Base-by-base conservation (phyloP, 2,797 vertebrate species). In the Labeo calbasu region DNA sequence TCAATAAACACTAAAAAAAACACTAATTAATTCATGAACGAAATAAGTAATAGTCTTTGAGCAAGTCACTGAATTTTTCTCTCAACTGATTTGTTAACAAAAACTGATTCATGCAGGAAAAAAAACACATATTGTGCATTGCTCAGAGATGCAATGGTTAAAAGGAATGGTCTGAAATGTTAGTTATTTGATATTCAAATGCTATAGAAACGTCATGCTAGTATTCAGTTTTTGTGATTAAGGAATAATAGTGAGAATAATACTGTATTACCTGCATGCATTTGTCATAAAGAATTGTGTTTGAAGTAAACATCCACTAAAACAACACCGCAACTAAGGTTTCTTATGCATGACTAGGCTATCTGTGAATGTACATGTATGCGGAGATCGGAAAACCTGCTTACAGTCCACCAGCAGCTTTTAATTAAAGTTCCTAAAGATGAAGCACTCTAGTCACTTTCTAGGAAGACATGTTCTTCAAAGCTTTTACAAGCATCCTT, bases 331-430 rank as follows among this genome's bases (percentile, higher is more conserved):
- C 19, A n/a, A 21, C 19, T 55, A 55, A 63, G 12, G n/a, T 63
- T 25, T 21, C 13, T 36, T 68, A 51, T 0, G 12, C 43, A 8
- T 23, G 13, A 23, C 12, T 25, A 25, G 43, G 46, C 23, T 12
- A 57, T 53, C 2, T 57, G 14, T 55, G 11, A 14, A 68, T 32
- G 3, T 70, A 19, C 43, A 55, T n/a, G 6, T 71, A 11, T 21
- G 51, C 19, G 40, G 15, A 82, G 86, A 89, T 89, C 77, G 84
- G 86, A 89, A 65, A 28, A 83, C 72, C 81, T 23, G 48, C 77
- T 85, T 46, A 46, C 79, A 90, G 90, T 91, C 85, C 88, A 87
- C n/a, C 91, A 92, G 91, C 89, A 90, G 89, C 87, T 92, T 92
- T 94, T 86, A 92, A 91, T 93, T 91, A 92, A 85, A 85, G 84